Percentiles rank a stretch among this genome's conserved stretches.
These are phyloP conservation scores for Myotis davidii DNA, from an alignment of 2,113 vertebrate species.

Conservation along the genomic window DNA sequence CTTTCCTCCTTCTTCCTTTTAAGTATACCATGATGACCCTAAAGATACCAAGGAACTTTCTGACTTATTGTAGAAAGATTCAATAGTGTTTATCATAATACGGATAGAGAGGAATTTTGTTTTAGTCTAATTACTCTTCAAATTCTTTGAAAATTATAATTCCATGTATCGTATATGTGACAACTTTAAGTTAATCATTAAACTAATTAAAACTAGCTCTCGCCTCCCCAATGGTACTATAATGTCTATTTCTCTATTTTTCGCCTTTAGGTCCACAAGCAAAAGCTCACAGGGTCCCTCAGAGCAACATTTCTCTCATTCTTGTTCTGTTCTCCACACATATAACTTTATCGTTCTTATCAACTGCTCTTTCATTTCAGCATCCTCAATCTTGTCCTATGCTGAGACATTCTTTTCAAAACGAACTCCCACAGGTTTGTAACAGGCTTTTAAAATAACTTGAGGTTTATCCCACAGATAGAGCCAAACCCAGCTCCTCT, in stretches of 20 bases:
- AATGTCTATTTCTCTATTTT: background rate
- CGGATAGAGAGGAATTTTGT: background rate
- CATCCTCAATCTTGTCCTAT: background rate
- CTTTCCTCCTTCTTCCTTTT: background rate
- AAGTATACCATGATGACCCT: background rate
- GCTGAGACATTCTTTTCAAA: background rate
- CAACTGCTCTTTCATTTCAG: background rate
- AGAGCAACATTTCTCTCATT: background rate
- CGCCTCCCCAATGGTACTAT: background rate
- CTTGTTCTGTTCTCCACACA: background rate
- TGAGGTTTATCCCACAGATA: background rate
- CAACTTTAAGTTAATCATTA: background rate
- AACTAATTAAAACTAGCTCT: background rate
- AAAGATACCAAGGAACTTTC: background rate
- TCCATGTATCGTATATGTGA: background rate
- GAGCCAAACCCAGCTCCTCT: background rate
- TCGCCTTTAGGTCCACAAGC: background rate
- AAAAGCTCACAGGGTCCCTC: background rate
- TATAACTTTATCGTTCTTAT: background rate
- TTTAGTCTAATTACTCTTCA: background rate
- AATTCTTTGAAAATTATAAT: slow-evolving; percentile 8
- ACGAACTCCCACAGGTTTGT: background rate
- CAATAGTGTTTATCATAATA: background rate
- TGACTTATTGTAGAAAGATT: slow-evolving; percentile 10
- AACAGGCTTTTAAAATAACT: background rate